Percentiles rank a stretch among this genome's conserved stretches.
These are phyloP conservation scores for Argynnis bischoffii DNA, from an alignment of 2,888 invertebrate genomes.

Conservation along the genomic window DNA sequence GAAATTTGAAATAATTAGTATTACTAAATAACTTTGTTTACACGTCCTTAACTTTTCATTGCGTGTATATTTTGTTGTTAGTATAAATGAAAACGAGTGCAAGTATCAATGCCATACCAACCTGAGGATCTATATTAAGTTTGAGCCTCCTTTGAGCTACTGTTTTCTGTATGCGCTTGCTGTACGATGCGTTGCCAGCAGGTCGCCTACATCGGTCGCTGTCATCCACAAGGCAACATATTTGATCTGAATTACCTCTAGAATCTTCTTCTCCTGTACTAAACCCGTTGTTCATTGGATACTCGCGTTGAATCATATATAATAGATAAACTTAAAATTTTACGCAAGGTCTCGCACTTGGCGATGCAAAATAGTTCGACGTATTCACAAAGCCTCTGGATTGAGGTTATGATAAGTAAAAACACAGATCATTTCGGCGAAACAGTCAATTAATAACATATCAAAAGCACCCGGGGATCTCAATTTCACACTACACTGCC, in stretches of 20 bases:
- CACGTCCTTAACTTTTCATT: conserved; percentile 31
- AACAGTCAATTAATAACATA: conserved; percentile 56
- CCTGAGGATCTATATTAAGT: conserved; percentile 89
- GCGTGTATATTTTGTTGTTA: background rate
- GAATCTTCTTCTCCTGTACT: conserved; percentile 96
- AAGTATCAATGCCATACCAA: conserved; percentile 42
- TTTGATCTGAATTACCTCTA: conserved; percentile 92
- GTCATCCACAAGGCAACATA: conserved; percentile 96
- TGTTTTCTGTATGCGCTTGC: conserved; percentile 97
- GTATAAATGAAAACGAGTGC: conserved; percentile 22
- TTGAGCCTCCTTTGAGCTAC: conserved; percentile 95
- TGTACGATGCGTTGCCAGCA: conserved; percentile 97
- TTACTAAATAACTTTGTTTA: conserved; percentile 22
- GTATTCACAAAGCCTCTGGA: conserved; percentile 70
- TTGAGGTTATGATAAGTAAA: conserved; percentile 74
- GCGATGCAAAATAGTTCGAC: conserved; percentile 63
- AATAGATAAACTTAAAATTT: conserved; percentile 64
- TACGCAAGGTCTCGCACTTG: conserved; percentile 62
- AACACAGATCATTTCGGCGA: conserved; percentile 61
- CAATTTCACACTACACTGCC: conserved; percentile 47
- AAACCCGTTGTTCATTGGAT: conserved; percentile 91
- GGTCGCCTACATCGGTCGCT: conserved; percentile 92
- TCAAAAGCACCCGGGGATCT: conserved; percentile 46
- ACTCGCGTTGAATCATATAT: conserved; percentile 82
- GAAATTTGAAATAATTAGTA: conserved; percentile 46